phyloP scores from a whole-genome alignment of 2,113 vertebrate genomes.

The Heterocephalus glaber region DNA sequence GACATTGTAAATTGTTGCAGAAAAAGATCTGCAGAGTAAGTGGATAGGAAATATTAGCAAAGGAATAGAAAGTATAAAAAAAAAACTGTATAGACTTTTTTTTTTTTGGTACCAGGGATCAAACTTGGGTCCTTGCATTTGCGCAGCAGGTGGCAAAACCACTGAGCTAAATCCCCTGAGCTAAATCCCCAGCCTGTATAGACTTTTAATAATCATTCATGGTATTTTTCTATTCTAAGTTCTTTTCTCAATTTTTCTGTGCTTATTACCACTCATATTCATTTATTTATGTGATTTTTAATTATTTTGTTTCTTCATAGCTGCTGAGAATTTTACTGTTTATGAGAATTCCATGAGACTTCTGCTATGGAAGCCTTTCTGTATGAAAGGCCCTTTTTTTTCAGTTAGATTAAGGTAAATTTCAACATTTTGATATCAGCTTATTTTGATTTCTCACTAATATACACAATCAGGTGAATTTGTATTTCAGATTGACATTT shows the following conservation, averaged over 20 bases:
- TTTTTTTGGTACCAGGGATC: too few relatives aligned
- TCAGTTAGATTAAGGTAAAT: background rate
- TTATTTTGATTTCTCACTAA: slow-evolving; percentile 10
- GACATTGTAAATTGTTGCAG: background rate
- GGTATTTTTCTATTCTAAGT: background rate
- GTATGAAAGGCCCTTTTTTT: background rate
- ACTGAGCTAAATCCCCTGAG: too few relatives aligned
- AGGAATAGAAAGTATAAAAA: background rate
- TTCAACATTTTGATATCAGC: background rate
- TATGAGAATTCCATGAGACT: background rate
- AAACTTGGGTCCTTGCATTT: too few relatives aligned
- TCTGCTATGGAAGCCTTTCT: background rate
- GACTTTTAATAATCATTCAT: background rate
- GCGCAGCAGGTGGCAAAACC: too few relatives aligned
- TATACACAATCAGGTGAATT: background rate
- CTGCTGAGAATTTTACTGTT: background rate
- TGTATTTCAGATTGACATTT: background rate
- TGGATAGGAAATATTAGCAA: background rate
- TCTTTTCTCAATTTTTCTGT: background rate
- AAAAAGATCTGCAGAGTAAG: background rate
- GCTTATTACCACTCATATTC: background rate
- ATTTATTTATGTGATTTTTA: background rate
- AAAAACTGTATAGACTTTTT: background rate
- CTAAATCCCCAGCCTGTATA: too few relatives aligned
- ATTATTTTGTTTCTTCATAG: background rate